A percentile compares a stretch with the other conserved stretches of the same genome.
Evolutionary conservation across 2,113 vertebrate genomes (phyloP).

Genomic region (Colistium nudipinnis): DNA sequence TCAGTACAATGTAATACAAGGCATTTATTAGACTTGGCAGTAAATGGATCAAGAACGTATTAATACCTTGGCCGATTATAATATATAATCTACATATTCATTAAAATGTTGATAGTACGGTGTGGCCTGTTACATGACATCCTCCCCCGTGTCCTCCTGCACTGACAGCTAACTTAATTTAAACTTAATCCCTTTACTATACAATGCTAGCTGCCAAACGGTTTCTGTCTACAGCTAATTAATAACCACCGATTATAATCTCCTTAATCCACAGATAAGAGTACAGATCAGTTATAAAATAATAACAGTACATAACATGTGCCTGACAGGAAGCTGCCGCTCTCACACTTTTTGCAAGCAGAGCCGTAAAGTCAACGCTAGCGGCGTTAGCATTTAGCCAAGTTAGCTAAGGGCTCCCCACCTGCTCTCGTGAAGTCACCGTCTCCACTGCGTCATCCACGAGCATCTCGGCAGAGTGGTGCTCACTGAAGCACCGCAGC

Average conservation of each 20-base stretch:
- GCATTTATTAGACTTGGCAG: no score
- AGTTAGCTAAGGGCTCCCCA: constrained; percentile 50
- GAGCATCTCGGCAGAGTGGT: constrained; percentile 73
- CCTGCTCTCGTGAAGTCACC: constrained; percentile 83
- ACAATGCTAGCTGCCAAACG: constrained; percentile 12
- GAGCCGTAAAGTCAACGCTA: background rate
- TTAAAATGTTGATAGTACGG: background rate
- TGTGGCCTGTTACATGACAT: background rate
- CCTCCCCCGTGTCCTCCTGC: background rate
- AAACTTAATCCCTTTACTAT: constrained; percentile 58
- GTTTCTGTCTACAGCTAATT: background rate
- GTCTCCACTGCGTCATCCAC: constrained; percentile 78
- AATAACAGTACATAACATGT: background rate
- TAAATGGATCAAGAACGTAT: no score
- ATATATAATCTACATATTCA: no score
- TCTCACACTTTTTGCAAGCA: constrained; percentile 1
- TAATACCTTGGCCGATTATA: no score
- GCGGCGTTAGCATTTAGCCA: constrained; percentile 42
- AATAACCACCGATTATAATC: no score
- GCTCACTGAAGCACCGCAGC: constrained; percentile 76
- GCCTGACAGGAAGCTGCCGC: background rate
- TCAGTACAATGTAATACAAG: no score
- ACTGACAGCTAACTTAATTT: constrained; percentile 19
- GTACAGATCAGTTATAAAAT: background rate
- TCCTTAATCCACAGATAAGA: no score